Conservation (phyloP, 2,888 invertebrate species). For the Tupiocoris notatus region DNA sequence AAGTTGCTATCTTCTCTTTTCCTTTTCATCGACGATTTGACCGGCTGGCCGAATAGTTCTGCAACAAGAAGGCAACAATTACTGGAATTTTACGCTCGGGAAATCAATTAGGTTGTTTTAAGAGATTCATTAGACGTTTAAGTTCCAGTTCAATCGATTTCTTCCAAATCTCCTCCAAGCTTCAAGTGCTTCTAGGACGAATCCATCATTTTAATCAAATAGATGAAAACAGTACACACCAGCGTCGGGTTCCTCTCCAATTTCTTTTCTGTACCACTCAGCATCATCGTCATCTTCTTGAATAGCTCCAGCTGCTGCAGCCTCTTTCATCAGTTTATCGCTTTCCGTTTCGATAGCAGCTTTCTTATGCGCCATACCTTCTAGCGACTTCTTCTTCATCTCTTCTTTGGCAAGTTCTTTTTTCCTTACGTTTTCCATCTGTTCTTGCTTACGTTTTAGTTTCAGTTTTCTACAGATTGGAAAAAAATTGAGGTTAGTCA, state of each 20-base stretch:
- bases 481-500: too few species aligned
- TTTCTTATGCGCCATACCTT: slow-evolving; percentile 64
- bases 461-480: slow-evolving; percentile 74
- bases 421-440: slow-evolving; percentile 69
- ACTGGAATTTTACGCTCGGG: background rate
- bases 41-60: slow-evolving; percentile 9
- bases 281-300: slow-evolving; percentile 68
- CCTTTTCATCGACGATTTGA: slow-evolving; percentile 14
- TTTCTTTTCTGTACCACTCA: slow-evolving; percentile 81
- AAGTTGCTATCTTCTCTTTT: slow-evolving; percentile 30
- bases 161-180: too few species aligned
- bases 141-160: too few species aligned
- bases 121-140: too few species aligned
- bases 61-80: background rate
- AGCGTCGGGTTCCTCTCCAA: slow-evolving; percentile 83
- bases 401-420: slow-evolving; percentile 66
- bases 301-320: slow-evolving; percentile 52
- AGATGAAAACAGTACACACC: too few species aligned
- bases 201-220: too few species aligned
- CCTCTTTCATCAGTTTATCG: slow-evolving; percentile 54
- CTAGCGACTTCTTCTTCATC: slow-evolving; percentile 66
- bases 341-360: slow-evolving; percentile 52
- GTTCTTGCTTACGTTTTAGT: slow-evolving; percentile 72
- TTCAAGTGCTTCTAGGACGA: too few species aligned
- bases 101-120: background rate